A percentile compares a stretch with the other conserved stretches of the same genome.
These are phyloP conservation scores for Ochotona curzoniae DNA, from an alignment of 2,113 vertebrate species.

Conservation along the genomic window DNA sequence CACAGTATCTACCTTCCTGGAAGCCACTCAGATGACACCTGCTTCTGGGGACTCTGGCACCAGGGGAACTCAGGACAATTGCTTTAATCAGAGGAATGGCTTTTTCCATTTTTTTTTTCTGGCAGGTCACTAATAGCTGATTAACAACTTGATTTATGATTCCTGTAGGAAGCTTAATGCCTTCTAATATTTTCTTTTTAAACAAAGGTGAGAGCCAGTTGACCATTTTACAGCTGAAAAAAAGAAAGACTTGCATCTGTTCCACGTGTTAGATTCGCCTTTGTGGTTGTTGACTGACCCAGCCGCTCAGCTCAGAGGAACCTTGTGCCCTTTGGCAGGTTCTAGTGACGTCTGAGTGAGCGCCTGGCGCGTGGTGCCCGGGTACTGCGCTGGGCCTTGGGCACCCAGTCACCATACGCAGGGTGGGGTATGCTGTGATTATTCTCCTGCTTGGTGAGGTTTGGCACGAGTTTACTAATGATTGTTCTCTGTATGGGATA, in stretches of 20 bases:
- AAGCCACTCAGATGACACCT: neutral
- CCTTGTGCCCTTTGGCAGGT: neutral
- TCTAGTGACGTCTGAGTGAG: neutral
- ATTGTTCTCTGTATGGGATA: neutral
- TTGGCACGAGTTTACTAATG: neutral
- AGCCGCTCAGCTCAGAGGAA: neutral
- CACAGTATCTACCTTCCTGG: neutral
- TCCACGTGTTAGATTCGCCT: neutral
- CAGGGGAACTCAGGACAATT: neutral
- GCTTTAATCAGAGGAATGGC: slow-evolving; percentile 39
- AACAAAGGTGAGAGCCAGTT: slow-evolving; percentile 36
- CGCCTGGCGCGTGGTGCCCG: neutral
- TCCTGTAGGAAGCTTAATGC: slow-evolving; percentile 28
- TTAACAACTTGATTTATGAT: slow-evolving; percentile 55
- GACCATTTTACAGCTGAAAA: neutral
- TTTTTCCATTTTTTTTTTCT: slow-evolving; percentile 25
- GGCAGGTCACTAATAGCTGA: slow-evolving; percentile 55
- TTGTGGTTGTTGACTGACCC: slow-evolving; percentile 2
- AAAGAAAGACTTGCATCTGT: neutral
- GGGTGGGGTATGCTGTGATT: neutral
- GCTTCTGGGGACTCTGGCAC: neutral
- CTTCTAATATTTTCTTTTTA: slow-evolving; percentile 45
- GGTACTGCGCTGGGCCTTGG: neutral
- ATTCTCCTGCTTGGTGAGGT: neutral
- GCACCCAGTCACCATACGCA: neutral